These are phyloP conservation scores for Catharus ustulatus DNA, from an alignment of 2,797 vertebrate genomes.

Conservation along the genomic window DNA sequence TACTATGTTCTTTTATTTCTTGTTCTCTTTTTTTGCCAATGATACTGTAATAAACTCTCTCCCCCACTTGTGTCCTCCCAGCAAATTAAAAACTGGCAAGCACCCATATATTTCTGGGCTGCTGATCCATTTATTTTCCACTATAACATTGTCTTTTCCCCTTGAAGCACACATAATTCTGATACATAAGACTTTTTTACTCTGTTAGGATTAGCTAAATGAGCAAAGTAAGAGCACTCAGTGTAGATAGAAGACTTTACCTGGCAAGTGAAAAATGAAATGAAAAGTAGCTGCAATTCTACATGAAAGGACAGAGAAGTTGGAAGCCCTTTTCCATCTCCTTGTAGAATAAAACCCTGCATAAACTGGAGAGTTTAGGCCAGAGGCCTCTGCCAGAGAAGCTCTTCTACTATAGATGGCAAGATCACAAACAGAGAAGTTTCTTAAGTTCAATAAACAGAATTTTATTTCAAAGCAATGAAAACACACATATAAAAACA, in stretches of 20 bases:
- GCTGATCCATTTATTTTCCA: not conserved
- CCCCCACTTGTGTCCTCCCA: not conserved
- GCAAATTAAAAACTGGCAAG: not conserved
- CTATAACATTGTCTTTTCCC: not conserved
- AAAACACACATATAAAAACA: not conserved
- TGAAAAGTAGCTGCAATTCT: not conserved
- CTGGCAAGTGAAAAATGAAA: not conserved
- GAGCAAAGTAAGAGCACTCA: not conserved
- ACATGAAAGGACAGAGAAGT: not conserved
- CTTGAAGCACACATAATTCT: not conserved
- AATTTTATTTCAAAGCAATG: not conserved
- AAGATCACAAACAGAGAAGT: not conserved
- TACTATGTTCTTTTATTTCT: not conserved
- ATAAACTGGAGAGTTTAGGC: not conserved
- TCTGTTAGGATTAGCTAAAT: not conserved
- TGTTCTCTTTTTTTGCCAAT: rapidly evolving
- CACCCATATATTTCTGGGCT: not conserved
- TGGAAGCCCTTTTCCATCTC: not conserved
- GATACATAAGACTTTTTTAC: not conserved
- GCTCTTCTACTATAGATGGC: rapidly evolving
- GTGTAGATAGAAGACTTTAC: not conserved
- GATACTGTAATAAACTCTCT: not conserved
- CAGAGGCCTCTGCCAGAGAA: not conserved
- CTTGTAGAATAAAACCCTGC: not conserved
- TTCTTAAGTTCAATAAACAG: not conserved